Evolutionary conservation across 2,113 vertebrate species (phyloP).

Genomic region (Etheostoma cragini): DNA sequence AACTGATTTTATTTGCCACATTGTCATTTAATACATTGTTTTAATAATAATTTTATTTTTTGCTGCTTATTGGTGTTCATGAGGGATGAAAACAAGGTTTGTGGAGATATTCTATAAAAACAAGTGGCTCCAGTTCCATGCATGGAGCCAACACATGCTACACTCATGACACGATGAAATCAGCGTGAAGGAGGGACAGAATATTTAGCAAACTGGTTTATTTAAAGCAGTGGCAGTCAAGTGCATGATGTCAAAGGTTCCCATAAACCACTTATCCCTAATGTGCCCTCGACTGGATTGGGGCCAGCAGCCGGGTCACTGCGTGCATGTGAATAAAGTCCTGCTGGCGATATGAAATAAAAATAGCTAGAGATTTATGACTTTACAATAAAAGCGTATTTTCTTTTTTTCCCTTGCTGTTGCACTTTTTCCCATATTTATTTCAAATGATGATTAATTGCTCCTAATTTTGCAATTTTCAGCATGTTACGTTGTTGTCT

Average conservation of each 20-base stretch:
- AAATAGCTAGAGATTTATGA: background rate
- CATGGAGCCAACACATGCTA: background rate
- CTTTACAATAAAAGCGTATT: background rate
- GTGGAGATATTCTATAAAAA: background rate
- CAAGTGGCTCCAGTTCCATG: background rate
- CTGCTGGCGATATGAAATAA: background rate
- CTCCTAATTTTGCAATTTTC: background rate
- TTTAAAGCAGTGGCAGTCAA: background rate
- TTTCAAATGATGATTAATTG: constrained; percentile 31
- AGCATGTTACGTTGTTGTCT: background rate
- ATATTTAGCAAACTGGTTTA: background rate
- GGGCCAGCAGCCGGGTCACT: constrained; percentile 20
- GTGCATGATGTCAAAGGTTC: constrained; percentile 6
- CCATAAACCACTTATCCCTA: constrained; percentile 24
- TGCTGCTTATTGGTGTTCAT: too few relatives aligned
- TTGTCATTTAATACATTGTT: too few relatives aligned
- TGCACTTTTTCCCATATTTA: constrained; percentile 1
- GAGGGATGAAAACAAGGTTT: background rate
- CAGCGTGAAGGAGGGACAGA: background rate
- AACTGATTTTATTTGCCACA: too few relatives aligned
- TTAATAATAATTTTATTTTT: too few relatives aligned
- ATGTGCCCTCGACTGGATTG: constrained; percentile 6
- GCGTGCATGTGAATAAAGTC: constrained; percentile 4
- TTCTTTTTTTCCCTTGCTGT: background rate
- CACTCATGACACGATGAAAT: background rate